These are phyloP conservation scores for Elysia chlorotica DNA, from an alignment of 1,140 invertebrate genomes.

Conservation along the genomic window DNA sequence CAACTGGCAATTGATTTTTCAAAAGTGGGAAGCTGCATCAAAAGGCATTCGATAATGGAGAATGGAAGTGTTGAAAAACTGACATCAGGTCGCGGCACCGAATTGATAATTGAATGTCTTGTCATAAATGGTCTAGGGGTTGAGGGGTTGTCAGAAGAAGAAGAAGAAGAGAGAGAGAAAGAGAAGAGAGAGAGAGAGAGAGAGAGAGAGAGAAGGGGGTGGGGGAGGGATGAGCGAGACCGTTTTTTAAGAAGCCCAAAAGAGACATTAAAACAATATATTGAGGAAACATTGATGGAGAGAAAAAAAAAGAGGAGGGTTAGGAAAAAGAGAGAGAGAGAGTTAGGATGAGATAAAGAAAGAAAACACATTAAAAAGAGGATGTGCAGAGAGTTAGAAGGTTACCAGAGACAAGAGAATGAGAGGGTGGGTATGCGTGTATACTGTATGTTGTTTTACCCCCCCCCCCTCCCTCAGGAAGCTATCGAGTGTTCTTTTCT, in stretches of 20 bases:
- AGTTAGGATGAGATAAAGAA: neutral
- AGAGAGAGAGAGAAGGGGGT: neutral
- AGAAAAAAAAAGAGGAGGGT: neutral
- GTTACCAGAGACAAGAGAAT: no score
- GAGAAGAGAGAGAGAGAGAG: slow-evolving; percentile 9
- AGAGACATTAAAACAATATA: no score
- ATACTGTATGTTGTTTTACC: no score
- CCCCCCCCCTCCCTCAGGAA: neutral
- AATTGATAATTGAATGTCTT: neutral
- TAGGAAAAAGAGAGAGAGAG: neutral
- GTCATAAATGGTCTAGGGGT: neutral
- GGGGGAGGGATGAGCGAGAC: neutral
- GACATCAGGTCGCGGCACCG: neutral
- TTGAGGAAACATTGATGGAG: neutral
- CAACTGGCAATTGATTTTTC: neutral
- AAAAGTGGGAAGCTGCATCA: neutral
- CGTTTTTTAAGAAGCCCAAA: no score
- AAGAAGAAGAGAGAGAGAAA: neutral
- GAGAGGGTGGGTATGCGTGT: no score
- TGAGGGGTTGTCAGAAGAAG: neutral
- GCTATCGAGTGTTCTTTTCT: neutral
- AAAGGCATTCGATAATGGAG: no score
- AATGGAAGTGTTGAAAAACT: no score
- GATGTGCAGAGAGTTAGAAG: no score
- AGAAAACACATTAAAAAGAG: neutral